A percentile compares a stretch with the other conserved stretches of the same genome.
phyloP scores from a whole-genome alignment of 2,888 invertebrate species.

The Tiliacea aurago region DNA sequence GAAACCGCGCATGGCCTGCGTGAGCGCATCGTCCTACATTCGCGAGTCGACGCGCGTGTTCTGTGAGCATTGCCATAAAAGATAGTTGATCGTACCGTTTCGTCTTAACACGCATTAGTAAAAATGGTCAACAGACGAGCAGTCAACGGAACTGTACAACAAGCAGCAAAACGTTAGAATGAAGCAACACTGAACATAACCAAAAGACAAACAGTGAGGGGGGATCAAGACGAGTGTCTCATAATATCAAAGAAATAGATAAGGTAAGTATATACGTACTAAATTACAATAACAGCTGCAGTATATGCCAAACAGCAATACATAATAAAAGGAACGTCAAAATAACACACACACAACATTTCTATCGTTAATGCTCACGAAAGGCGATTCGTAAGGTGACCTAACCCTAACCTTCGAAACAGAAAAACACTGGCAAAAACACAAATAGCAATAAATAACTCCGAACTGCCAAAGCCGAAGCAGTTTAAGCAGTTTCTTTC shows the following conservation, averaged over 20 bases:
- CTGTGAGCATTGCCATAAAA: slow-evolving; percentile 66
- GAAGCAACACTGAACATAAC: neutral
- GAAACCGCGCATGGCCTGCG: slow-evolving; percentile 58
- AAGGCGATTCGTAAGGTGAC: slow-evolving; percentile 47
- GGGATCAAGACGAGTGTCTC: neutral
- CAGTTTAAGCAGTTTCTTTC: slow-evolving; percentile 59
- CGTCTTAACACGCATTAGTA: slow-evolving; percentile 54
- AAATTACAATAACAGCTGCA: neutral
- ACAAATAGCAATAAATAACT: slow-evolving; percentile 68
- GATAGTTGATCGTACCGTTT: slow-evolving; percentile 53
- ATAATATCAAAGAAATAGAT: neutral
- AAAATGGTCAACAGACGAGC: slow-evolving; percentile 56
- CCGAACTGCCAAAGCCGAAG: slow-evolving; percentile 60
- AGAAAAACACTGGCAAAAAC: slow-evolving; percentile 59
- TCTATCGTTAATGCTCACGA: slow-evolving; percentile 26
- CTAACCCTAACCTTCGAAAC: slow-evolving; percentile 42
- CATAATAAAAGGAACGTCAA: slow-evolving; percentile 29
- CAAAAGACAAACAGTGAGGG: neutral
- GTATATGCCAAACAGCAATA: slow-evolving; percentile 13
- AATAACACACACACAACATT: slow-evolving; percentile 32
- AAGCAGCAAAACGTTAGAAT: neutral
- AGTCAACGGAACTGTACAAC: slow-evolving; percentile 14
- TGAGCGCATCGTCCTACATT: slow-evolving; percentile 74
- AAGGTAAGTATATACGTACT: neutral
- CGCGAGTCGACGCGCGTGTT: slow-evolving; percentile 53